These are phyloP conservation scores for Armadillidium nasatum DNA, from an alignment of 1,140 invertebrate species.

Conservation along the genomic window DNA sequence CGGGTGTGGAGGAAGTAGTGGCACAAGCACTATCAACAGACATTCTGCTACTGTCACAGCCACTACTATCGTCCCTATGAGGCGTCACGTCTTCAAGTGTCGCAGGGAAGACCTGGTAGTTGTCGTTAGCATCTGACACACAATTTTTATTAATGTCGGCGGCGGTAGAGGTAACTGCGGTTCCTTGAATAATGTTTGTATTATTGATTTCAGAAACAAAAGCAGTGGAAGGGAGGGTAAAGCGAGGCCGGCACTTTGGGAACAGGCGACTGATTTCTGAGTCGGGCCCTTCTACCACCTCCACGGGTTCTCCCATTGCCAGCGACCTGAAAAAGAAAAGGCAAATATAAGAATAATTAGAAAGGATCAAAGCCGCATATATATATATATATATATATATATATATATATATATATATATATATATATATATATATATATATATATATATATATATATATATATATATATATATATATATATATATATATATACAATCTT, in stretches of 20 bases:
- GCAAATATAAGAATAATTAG: neutral
- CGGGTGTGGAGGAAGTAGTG: slow-evolving; percentile 42
- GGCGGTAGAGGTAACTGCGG: slow-evolving; percentile 41
- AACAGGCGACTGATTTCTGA: slow-evolving; percentile 69
- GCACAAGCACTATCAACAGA: slow-evolving; percentile 45
- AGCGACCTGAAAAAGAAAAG: slow-evolving; percentile 8
- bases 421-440: too few species aligned
- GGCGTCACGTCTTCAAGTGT: slow-evolving; percentile 29
- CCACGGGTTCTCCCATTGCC: slow-evolving; percentile 43
- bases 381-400: too few species aligned
- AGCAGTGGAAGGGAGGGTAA: slow-evolving; percentile 40
- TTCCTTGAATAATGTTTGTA: slow-evolving; percentile 48
- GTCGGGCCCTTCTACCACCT: slow-evolving; percentile 44
- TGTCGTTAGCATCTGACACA: slow-evolving; percentile 45
- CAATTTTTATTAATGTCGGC: slow-evolving; percentile 47
- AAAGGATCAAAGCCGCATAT: too few species aligned
- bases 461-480: too few species aligned
- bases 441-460: too few species aligned
- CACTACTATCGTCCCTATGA: slow-evolving; percentile 25
- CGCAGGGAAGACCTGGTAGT: slow-evolving; percentile 38
- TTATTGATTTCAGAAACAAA: slow-evolving; percentile 52
- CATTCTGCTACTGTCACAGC: slow-evolving; percentile 43
- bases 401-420: too few species aligned
- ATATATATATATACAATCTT: too few species aligned
- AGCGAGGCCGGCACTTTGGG: slow-evolving; percentile 70